Evolutionary conservation across 2,113 vertebrate species (phyloP).

Genomic region (Loxodonta africana): DNA sequence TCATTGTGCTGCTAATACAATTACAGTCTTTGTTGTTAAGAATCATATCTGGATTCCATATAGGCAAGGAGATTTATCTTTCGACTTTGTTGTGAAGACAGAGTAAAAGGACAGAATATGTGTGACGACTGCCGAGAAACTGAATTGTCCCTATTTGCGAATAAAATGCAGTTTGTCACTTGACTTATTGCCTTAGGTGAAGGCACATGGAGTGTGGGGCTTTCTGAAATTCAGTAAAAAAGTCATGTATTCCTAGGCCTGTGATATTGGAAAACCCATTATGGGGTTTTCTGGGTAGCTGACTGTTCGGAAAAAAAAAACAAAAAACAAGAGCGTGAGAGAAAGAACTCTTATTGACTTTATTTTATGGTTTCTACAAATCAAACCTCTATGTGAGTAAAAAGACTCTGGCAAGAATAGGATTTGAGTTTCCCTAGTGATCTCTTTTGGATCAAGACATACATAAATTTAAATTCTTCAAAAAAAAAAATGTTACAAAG

Average conservation of each 20-base stretch:
- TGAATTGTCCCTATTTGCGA: conserved; percentile 60
- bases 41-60: conserved; percentile 78
- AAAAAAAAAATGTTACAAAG: conserved; percentile 41
- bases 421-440: conserved; percentile 45
- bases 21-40: conserved; percentile 81
- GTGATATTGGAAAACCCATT: not conserved
- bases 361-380: conserved; percentile 35
- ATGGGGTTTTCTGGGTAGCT: not conserved
- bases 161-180: conserved; percentile 77
- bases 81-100: conserved; percentile 66
- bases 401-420: not conserved
- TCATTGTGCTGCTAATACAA: conserved; percentile 85
- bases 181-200: conserved; percentile 50
- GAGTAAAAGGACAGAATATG: conserved; percentile 73
- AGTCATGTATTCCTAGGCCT: not conserved
- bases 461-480: not conserved
- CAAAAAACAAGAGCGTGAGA: not conserved
- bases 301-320: not conserved
- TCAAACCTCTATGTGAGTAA: not conserved
- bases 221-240: conserved; percentile 37
- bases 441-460: not conserved
- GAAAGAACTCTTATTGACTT: not conserved
- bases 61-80: conserved; percentile 77
- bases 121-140: conserved; percentile 68
- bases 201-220: not conserved